Evolutionary conservation across 2,888 invertebrate species (phyloP), one percentile per base, ranked within the genome.

Genomic region (Microchrysa polita): DNA sequence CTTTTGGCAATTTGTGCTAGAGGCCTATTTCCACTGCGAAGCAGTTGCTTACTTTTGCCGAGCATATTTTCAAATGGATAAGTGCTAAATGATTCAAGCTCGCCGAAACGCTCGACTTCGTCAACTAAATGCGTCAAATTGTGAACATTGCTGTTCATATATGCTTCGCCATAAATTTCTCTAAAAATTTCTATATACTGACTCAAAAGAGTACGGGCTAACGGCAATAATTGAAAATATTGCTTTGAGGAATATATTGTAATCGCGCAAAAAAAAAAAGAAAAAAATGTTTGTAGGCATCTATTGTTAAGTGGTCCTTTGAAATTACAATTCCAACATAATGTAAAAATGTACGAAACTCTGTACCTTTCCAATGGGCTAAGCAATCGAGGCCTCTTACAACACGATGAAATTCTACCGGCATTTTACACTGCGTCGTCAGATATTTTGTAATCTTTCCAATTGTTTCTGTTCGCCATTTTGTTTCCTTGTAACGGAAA

Each of bases 301-400:
- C 9, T 76, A 16, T 14, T 0, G 7, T 42, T 18, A 77, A 53
- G 40, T 74, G 61, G 18, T 77, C 53, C 63, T 74, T 72, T 12
- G 78, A 61, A 22, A 78, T 76, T 0, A 78, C 61, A 10, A 78
- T 72, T 52, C 78, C 76, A 1, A 75, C 55, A 44, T 79, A 78
- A 22, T 74, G 67, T 22, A 79, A 52, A 75, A 79, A 78, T 12
- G 69, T 67, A 20, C 77, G 73, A 61, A 48, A 78, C 75, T 79
- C 79, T 5, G 76, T 74, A 5, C 73, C 79, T 72, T 79, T 79
- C 79, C 79, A 79, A 69, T 48, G 53, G 2, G 14, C 40, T 1
- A 73, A 34, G 2, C 16, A 22, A 23, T 60, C 27, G 12, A 72
- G 48, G 9, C 72, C 44, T 44, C 60, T 42, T 4, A 72, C 27